Evolutionary conservation across 1,140 invertebrate genomes (phyloP), one percentile per base, ranked within the genome.

Genomic region (Pseudomyrmex gracilis): DNA sequence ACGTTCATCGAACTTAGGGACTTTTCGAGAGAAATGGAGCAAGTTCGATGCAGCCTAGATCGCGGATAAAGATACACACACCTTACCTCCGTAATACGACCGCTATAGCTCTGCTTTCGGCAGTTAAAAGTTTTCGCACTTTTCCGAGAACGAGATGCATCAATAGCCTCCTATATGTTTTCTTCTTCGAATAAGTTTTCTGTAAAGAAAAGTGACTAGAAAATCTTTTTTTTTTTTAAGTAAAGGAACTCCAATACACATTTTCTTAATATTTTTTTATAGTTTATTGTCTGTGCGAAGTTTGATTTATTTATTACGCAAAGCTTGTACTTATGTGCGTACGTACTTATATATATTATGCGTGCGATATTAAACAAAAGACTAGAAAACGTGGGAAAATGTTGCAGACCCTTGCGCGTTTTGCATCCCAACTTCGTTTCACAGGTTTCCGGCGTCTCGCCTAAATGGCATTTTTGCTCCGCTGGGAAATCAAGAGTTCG

Each of bases 401-500:
- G 57, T 82, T 53, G 34, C 7, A 17, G 71, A 17, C 10, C 13
- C 24, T 24, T 34, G 5, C 51, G 20, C 60, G 45, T 47, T 20
- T 66, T 61, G 64, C 64, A 61, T 71, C 43, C 22, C 43, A 45
- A 68, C 47, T 78, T 73, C 43, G 58, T 70, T 78, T 71, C 57
- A 47, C 53, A 20, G 24, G 64, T 80, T 73, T 61, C 49, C 49
- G 70, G 53, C 47, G 9, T 68, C 49, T 43, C 47, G 78, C 73
- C 87, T 90, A 90, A 90, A 90, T 86, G 83, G 83, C 87, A 90
- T 89, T 90, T 83, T 85, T 67, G 63, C 71, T 58, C 90, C 90
- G 63, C 60, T 88, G 90, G 90, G 90, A 91, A 91, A 91, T 91
- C 90, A 90, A 82, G 53, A 47, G 86, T 91, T 90, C 90, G 87